These are phyloP conservation scores for Andrena flavipes DNA, from an alignment of 2,888 invertebrate species.

Conservation along the genomic window DNA sequence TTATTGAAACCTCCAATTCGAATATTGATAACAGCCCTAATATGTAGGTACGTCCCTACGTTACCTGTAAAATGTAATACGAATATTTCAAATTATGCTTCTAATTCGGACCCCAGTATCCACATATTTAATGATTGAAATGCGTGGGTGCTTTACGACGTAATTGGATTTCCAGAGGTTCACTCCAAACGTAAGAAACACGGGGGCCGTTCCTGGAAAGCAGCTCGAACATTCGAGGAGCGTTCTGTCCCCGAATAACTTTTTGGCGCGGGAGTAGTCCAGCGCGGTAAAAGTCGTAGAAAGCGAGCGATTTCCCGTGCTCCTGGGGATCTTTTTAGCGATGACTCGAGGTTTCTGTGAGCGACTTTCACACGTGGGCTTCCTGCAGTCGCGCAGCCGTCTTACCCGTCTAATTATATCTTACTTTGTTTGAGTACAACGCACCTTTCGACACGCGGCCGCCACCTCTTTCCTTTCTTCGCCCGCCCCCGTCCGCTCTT, in stretches of 20 bases:
- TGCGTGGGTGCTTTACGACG: neutral
- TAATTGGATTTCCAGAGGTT: too few relatives aligned
- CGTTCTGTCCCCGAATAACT: conserved; percentile 60
- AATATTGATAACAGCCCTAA: too few relatives aligned
- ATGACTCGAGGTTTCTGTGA: conserved; percentile 65
- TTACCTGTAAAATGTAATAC: too few relatives aligned
- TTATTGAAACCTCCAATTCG: too few relatives aligned
- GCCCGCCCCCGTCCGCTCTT: conserved; percentile 59
- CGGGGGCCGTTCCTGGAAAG: conserved; percentile 16
- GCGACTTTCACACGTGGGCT: conserved; percentile 74
- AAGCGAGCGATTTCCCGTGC: conserved; percentile 66
- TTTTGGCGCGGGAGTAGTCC: conserved; percentile 43
- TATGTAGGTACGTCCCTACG: too few relatives aligned
- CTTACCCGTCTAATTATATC: conserved; percentile 81
- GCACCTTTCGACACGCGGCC: conserved; percentile 82
- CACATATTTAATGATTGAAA: too few relatives aligned
- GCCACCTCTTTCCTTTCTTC: conserved; percentile 68
- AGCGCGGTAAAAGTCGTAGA: conserved; percentile 63
- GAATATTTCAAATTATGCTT: too few relatives aligned
- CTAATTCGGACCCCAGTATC: too few relatives aligned
- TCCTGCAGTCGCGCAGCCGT: conserved; percentile 64
- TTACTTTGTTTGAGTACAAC: conserved; percentile 84
- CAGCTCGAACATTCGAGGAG: conserved; percentile 21
- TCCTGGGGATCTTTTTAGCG: conserved; percentile 68
- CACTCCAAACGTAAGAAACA: neutral